These are phyloP conservation scores for Branchipolynoe longqiensis DNA, from an alignment of 2,888 invertebrate species.

Conservation along the genomic window DNA sequence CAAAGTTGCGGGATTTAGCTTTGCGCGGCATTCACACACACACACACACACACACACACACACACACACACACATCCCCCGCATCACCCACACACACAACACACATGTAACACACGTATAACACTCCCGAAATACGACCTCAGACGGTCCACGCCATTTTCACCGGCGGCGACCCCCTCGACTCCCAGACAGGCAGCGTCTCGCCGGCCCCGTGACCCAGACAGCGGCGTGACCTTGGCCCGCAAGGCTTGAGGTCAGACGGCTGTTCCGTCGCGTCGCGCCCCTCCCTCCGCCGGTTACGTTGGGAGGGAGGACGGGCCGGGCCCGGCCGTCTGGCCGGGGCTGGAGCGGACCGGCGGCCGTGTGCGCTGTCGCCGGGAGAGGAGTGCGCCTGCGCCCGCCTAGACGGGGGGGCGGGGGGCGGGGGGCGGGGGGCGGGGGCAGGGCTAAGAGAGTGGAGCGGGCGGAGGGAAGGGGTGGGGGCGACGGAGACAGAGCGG, in stretches of 20 bases:
- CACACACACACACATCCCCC: no score
- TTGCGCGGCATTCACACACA: no score
- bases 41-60: no score
- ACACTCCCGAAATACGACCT: no score
- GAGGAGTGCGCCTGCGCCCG: no score
- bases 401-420: no score
- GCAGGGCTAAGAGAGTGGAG: neutral
- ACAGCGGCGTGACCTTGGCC: constrained; percentile 56
- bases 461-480: neutral
- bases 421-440: neutral
- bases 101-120: no score
- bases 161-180: neutral
- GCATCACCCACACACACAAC: no score
- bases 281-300: neutral
- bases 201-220: constrained; percentile 55
- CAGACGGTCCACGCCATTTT: constrained; percentile 19
- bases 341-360: neutral
- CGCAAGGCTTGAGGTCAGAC: constrained; percentile 55
- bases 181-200: neutral
- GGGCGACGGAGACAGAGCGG: neutral
- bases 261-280: constrained; percentile 35
- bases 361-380: neutral
- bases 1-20: no score
- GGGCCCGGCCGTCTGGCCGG: neutral
- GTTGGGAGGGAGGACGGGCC: neutral